These are phyloP conservation scores for Carcina quercana DNA, from an alignment of 2,888 invertebrate genomes.

Conservation along the genomic window DNA sequence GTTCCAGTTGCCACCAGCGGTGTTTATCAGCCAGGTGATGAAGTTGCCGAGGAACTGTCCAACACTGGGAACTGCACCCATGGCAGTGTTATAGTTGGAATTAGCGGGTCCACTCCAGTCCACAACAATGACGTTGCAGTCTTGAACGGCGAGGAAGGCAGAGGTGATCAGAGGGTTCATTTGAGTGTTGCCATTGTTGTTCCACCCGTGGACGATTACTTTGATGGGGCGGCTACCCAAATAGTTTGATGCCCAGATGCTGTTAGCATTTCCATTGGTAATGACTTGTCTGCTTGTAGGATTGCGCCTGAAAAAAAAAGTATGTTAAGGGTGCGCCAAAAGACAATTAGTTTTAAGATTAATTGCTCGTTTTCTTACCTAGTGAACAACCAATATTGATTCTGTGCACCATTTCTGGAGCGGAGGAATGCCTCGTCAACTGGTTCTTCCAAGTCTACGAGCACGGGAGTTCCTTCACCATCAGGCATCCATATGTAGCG, in stretches of 20 bases:
- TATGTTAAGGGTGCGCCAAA: no score
- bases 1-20: conserved; percentile 31
- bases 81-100: conserved; percentile 12
- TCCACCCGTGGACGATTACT: conserved; percentile 55
- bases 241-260: conserved; percentile 40
- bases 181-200: conserved; percentile 32
- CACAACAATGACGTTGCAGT: conserved; percentile 37
- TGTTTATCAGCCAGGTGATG: conserved; percentile 31
- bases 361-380: no score
- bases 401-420: conserved; percentile 45
- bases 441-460: conserved; percentile 45
- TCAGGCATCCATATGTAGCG: conserved; percentile 63
- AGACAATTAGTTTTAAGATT: no score
- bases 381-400: conserved; percentile 47
- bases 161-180: conserved; percentile 31
- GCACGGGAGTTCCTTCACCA: conserved; percentile 37
- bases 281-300: conserved; percentile 37
- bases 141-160: conserved; percentile 27
- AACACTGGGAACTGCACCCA: conserved; percentile 19
- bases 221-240: conserved; percentile 25
- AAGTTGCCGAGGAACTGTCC: conserved; percentile 28
- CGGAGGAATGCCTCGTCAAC: conserved; percentile 18
- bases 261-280: conserved; percentile 34
- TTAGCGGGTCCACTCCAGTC: conserved; percentile 33
- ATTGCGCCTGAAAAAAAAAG: conserved; percentile 30